Base-by-base conservation (phyloP, 2,113 vertebrate species). In the Lepisosteus oculatus region DNA sequence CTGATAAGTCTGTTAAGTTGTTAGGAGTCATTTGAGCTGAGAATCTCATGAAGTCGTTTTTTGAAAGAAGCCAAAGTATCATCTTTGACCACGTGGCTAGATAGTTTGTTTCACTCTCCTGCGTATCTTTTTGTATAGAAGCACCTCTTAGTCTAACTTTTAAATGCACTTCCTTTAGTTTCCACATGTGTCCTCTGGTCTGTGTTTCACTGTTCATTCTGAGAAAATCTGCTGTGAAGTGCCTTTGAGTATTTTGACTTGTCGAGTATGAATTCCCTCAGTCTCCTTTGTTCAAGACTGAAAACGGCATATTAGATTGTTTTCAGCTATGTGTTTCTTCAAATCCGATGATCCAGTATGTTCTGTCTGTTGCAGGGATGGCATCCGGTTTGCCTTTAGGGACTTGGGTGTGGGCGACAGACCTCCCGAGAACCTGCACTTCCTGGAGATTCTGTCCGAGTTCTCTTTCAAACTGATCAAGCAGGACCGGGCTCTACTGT, bases 391-490 rank as follows among this genome's bases (percentile, higher is more conserved):
- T 75, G 91, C 94, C 3, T 88, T 94, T 69, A 88, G 78, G 41
- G 85, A 82, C 0, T 15, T 68, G 0, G 64, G 72, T 3, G 73
- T 83, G 3, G 79, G 72, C 3, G 84, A 70, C 14, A 59, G 70
- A n/a, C 83, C 74, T 8, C 83, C 87, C 41, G 83, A 80, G 1
- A 93, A 96, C 67, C 65, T 94, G 76, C 64, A 84, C 9, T 97
- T 97, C 78, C 74, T 97, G 71, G 93, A 94, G 76, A 84, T 96
- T 57, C 92, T 97, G 76, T 89, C 92, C 72, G 94, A 96, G 79
- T 96, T 97, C 81, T 96, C 94, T 9, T 91, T 91, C 8, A 93
- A 96, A 70, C 88, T 97, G 71, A 73, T 95, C 55, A 84, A 64
- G 12, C 86, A 87, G 3, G 94, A 97, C 79, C 89, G 92, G 44